A percentile compares a stretch with the other conserved stretches of the same genome.
phyloP scores from a whole-genome alignment of 1,140 invertebrate genomes.

The Zaprionus camerounensis region DNA sequence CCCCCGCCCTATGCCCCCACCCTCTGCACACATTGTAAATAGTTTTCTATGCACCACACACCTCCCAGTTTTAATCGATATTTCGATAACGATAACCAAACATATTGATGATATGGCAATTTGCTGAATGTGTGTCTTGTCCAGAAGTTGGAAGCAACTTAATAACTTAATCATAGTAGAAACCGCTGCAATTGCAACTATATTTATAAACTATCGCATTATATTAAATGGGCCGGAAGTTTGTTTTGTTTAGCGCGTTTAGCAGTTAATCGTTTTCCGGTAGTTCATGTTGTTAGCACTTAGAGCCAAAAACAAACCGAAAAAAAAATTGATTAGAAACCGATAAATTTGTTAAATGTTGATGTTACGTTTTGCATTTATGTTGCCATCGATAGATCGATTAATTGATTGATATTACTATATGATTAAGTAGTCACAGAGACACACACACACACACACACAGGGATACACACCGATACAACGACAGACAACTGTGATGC shows the following conservation, averaged over 20 bases:
- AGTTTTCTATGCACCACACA: constrained; percentile 67
- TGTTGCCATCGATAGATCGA: constrained; percentile 57
- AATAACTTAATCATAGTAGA: constrained; percentile 47
- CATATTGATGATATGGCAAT: constrained; percentile 68
- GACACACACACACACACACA: constrained; percentile 24
- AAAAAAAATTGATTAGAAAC: constrained; percentile 12
- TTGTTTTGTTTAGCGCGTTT: constrained; percentile 68
- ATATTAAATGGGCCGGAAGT: constrained; percentile 41
- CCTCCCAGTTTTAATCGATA: constrained; percentile 52
- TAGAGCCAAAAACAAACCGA: constrained; percentile 28
- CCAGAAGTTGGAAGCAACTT: constrained; percentile 73
- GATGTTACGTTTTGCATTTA: constrained; percentile 71
- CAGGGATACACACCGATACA: constrained; percentile 37
- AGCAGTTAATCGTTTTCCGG: constrained; percentile 66
- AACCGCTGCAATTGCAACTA: constrained; percentile 21
- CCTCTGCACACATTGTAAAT: constrained; percentile 66
- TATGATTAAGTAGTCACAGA: constrained; percentile 23
- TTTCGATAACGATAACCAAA: constrained; percentile 29
- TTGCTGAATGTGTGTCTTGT: constrained; percentile 81
- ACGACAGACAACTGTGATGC: constrained; percentile 59
- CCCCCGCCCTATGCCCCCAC: background rate
- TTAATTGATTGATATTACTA: constrained; percentile 30
- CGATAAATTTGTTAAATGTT: constrained; percentile 57
- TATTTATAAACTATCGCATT: constrained; percentile 24
- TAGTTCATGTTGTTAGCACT: constrained; percentile 63